phyloP scores from a whole-genome alignment of 1,140 invertebrate species.

The Euwallacea similis region DNA sequence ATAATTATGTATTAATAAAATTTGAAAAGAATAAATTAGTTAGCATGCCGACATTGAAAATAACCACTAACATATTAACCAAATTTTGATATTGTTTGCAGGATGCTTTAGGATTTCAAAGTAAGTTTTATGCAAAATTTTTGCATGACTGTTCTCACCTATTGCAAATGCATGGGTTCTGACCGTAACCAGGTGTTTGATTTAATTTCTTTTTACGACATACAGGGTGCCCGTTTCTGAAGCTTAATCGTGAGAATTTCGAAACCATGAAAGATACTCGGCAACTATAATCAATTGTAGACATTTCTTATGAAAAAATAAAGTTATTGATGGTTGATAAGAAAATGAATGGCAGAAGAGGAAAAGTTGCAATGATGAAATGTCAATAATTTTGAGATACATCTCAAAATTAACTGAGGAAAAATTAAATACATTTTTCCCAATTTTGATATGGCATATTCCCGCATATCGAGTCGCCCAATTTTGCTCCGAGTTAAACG shows the following conservation, averaged over 20 bases:
- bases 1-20: not conserved
- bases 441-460: no score
- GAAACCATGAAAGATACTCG: not conserved
- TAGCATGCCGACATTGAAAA: not conserved
- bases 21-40: not conserved
- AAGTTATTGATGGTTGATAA: no score
- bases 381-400: no score
- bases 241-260: no score
- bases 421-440: no score
- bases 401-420: no score
- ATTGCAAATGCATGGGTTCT: not conserved
- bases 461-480: no score
- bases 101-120: slow-evolving; percentile 50
- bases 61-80: slow-evolving; percentile 21
- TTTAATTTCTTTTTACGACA: no score
- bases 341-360: no score
- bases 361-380: not conserved
- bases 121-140: slow-evolving; percentile 44
- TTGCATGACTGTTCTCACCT: not conserved
- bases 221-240: no score
- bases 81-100: slow-evolving; percentile 43
- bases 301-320: not conserved
- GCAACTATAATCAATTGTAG: not conserved
- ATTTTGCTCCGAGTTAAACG: no score
- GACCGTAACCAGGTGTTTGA: not conserved